These are phyloP conservation scores for Embiotoca jacksoni DNA, from an alignment of 2,113 vertebrate genomes.

Conservation along the genomic window DNA sequence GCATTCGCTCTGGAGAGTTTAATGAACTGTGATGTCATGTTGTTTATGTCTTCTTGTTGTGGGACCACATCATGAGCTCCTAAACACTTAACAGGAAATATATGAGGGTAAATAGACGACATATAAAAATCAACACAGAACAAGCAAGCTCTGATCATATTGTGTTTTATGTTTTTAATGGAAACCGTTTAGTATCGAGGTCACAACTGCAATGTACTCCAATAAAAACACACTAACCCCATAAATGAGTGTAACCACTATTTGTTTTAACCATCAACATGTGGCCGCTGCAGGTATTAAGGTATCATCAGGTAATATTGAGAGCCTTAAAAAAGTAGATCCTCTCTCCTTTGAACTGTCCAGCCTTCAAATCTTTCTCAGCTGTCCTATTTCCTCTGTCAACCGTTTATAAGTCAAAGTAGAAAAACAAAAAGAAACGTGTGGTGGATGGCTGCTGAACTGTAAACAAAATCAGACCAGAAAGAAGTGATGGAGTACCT, in stretches of 20 bases:
- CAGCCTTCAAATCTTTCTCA: background rate
- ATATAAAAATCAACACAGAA: background rate
- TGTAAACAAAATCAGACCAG: background rate
- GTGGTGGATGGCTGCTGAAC: too few species aligned
- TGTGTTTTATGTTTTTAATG: background rate
- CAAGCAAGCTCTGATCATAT: background rate
- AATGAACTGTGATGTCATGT: background rate
- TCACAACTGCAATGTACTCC: background rate
- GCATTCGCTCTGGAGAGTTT: background rate
- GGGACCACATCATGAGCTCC: too few species aligned
- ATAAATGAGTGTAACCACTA: conserved; percentile 22
- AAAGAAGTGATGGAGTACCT: background rate
- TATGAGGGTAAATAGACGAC: background rate
- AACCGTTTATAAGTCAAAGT: conserved; percentile 10
- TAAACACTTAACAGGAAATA: background rate
- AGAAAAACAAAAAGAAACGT: conserved; percentile 21
- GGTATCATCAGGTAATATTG: background rate
- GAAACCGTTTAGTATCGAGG: background rate
- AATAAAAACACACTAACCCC: background rate
- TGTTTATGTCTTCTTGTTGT: too few species aligned
- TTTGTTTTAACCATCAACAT: background rate
- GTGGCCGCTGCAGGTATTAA: background rate
- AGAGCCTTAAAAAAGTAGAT: conserved; percentile 4
- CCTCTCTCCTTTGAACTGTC: conserved; percentile 27
- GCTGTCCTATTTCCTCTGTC: conserved; percentile 27